Percentiles rank a stretch among this genome's conserved stretches.
Conservation (phyloP, 2,113 vertebrate genomes). For the Chaenogobius annularis region DNA sequence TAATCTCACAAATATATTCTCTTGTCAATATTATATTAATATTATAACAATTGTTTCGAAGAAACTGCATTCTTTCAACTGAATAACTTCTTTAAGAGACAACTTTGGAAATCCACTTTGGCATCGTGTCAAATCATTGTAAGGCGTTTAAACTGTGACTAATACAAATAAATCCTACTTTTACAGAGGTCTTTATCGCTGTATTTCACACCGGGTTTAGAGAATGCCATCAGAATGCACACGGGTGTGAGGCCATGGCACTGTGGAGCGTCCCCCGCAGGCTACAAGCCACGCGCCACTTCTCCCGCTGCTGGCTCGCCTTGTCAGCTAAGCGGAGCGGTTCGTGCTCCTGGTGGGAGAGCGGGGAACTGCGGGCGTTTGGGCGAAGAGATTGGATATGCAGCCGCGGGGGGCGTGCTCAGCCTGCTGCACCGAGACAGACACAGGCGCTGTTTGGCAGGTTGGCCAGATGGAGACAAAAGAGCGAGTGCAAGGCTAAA, state of each 20-base stretch:
- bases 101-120: constrained; percentile 15
- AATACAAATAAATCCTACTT: constrained; percentile 1
- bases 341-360: constrained; percentile 28
- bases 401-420: constrained; percentile 30
- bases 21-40: no score
- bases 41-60: no score
- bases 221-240: constrained; percentile 6
- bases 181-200: background rate
- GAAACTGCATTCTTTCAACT: background rate
- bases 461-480: no score
- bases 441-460: background rate
- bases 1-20: no score
- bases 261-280: constrained; percentile 20
- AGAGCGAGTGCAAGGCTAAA: no score
- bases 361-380: constrained; percentile 23
- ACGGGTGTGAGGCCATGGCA: constrained; percentile 14
- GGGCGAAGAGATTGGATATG: constrained; percentile 37
- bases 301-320: constrained; percentile 41
- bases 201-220: background rate
- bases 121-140: background rate
- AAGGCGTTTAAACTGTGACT: background rate
- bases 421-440: constrained; percentile 36
- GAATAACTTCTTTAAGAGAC: no score
- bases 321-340: constrained; percentile 43
- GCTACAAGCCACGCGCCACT: constrained; percentile 14